Evolutionary conservation across 1,140 invertebrate genomes (phyloP).

Genomic region (Platorchestia sp.): DNA sequence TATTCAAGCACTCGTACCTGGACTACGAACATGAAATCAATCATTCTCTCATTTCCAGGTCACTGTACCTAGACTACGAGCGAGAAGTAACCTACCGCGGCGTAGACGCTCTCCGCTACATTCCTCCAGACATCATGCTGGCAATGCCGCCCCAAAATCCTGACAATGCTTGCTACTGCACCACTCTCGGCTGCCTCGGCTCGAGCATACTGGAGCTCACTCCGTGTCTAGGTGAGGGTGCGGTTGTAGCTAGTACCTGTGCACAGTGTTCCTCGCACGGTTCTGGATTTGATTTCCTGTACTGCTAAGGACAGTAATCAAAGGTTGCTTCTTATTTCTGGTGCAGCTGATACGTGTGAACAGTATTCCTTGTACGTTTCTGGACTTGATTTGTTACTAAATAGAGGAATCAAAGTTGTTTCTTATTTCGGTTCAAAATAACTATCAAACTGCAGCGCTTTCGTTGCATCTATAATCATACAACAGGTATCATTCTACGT

Average conservation of each 20-base stretch:
- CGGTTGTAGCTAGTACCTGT: neutral
- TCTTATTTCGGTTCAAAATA: too few species aligned
- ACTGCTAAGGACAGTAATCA: too few species aligned
- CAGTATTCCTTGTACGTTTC: too few species aligned
- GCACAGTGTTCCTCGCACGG: too few species aligned
- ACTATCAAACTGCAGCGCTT: too few species aligned
- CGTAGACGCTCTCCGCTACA: constrained; percentile 6
- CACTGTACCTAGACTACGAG: constrained; percentile 48
- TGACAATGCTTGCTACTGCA: constrained; percentile 43
- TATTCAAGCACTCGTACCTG: neutral
- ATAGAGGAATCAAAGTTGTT: too few species aligned
- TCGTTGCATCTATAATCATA: too few species aligned
- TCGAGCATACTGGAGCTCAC: neutral
- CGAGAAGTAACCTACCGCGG: neutral
- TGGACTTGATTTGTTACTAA: too few species aligned
- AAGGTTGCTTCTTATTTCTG: too few species aligned
- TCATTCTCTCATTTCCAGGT: neutral
- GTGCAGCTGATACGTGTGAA: too few species aligned
- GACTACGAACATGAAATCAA: neutral
- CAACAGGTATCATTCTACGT: too few species aligned
- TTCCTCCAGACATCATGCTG: neutral
- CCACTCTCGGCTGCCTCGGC: neutral
- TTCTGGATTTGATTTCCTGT: too few species aligned
- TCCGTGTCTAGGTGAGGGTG: constrained; percentile 46
- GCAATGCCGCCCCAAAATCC: neutral